Evolutionary conservation across 1,140 invertebrate species (phyloP), one percentile per base, ranked within the genome.

Genomic region (Microvelia longipes): DNA sequence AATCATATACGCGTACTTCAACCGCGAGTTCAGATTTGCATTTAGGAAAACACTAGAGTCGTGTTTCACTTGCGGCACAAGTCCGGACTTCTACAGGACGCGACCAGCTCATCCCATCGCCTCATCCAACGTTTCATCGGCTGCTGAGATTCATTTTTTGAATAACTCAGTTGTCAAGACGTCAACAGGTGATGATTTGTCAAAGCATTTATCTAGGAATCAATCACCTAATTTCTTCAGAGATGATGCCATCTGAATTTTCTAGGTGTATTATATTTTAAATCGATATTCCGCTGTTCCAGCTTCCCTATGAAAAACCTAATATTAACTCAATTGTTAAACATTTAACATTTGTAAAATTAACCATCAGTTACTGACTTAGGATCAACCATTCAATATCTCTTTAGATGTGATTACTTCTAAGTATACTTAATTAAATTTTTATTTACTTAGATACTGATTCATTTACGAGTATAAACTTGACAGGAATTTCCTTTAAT

Each of bases 1-100:
- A 0, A 84, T 96, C 70, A 96, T 97, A 77, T 98, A 98, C 83
- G 94, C 93, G 24, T 97, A 97, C 79, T 98, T 96, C 84, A 97
- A 98, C 81, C 83, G 92, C 62, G 95, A 98, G 78, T 98, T 98
- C 79, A 84, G 94, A 71, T 89, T 87, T 61, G 94, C 94, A 1
- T 98, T 97, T 82, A 89, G 92, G 78, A 92, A 92, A 77, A 95
- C 92, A 1, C 85, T 97, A 71, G 90, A 93, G 81, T 90, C 89
- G 71, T 92, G 89, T 79, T 92, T 90, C 5, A 24, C 81, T 78
- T 79, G 29, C 71, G 68, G 25, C 50, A 64, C 2, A 28, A 27
- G 1, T 27, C 26, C 14, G 61, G 24, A 2, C 67, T 64, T 28
- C 65, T 69, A 1, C n/a, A 29, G 71, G 13, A 68, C 35, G 30